Evolutionary conservation across 2,888 invertebrate species (phyloP), one percentile per base, ranked within the genome.

Genomic region (Eupeodes luniger): DNA sequence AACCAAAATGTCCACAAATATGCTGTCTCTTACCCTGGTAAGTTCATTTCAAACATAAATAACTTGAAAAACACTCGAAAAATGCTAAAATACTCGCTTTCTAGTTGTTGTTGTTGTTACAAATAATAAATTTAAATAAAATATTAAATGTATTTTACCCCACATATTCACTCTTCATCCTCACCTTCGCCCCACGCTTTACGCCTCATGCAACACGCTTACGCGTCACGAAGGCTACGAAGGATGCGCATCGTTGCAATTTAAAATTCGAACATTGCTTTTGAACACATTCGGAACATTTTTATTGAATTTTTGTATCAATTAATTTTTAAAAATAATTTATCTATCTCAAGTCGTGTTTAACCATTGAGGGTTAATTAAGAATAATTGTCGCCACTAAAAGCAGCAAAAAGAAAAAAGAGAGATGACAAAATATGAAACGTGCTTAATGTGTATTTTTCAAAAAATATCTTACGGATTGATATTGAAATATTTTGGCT

Each of bases 11-110:
- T 82, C 89, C 61, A 89, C 90, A 72, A 90, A 90, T 79, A 90
- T 90, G 90, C 81, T 90, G 89, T 89, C 90, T 83, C 89, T 90
- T 80, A 85, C 75, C 67, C 80, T 90, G 90, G 90, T 90, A 90
- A 90, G 90, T 90, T 81, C 69, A 66, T 61, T 49, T 64, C 59
- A 14, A 49, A 67, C 72, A 59, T 59, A 72, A 72, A 72, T 59
- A 72, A 40, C 70, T 27, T 47, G 62, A 77, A 55, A 47, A 64
- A 78, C 53, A 67, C 55, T 66, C 64, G 59, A 72, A 81, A 79
- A 81, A 72, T 36, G 27, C 0, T 27, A 27, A 27, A 27, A 80
- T 55, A 12, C n/a, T 69, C 66, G 14, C 57, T 61, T 49, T 59
- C n/a, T 36, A 14, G 59, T 70, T 70, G 53, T 70, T 75, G 51